A percentile compares a stretch with the other conserved stretches of the same genome.
Conservation (phyloP, 2,797 vertebrate species). For the Meriones psammophilus region DNA sequence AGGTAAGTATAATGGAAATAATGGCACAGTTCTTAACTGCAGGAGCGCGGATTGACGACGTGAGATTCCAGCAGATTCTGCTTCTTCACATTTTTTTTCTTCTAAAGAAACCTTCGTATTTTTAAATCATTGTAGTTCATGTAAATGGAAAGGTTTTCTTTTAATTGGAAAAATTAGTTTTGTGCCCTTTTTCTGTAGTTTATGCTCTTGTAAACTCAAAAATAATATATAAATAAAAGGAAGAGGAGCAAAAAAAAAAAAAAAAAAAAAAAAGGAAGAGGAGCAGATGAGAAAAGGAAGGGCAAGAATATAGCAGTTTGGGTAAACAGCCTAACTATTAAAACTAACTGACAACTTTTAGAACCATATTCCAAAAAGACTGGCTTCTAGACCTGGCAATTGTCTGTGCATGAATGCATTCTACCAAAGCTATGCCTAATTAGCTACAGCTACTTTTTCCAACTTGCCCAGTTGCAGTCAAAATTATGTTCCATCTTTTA, state of each 20-base stretch:
- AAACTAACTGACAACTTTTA: slow-evolving; percentile 73
- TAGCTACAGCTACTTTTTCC: slow-evolving; percentile 62
- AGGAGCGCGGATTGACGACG: slow-evolving; percentile 64
- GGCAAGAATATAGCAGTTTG: slow-evolving; percentile 37
- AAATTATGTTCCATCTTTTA: slow-evolving; percentile 51
- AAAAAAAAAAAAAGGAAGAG: background rate
- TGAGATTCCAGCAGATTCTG: slow-evolving; percentile 69
- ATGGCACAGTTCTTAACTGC: slow-evolving; percentile 77
- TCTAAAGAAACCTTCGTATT: slow-evolving; percentile 56
- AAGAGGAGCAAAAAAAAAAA: too few relatives aligned
- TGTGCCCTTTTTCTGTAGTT: slow-evolving; percentile 29
- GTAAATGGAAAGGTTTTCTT: slow-evolving; percentile 67
- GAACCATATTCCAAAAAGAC: slow-evolving; percentile 70
- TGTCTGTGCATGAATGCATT: slow-evolving; percentile 66
- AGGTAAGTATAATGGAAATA: slow-evolving; percentile 81
- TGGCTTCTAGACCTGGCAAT: slow-evolving; percentile 60
- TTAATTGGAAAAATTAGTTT: slow-evolving; percentile 65
- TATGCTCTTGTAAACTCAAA: slow-evolving; percentile 62
- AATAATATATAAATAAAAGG: background rate
- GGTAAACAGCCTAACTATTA: slow-evolving; percentile 72
- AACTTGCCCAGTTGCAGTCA: slow-evolving; percentile 41
- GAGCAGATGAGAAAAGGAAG: slow-evolving; percentile 27
- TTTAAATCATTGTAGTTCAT: slow-evolving; percentile 61
- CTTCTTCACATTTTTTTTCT: slow-evolving; percentile 62
- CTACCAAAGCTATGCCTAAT: slow-evolving; percentile 73